Evolutionary conservation across 1,140 invertebrate species (phyloP), one percentile per base, ranked within the genome.

Genomic region (Littorina saxatilis): DNA sequence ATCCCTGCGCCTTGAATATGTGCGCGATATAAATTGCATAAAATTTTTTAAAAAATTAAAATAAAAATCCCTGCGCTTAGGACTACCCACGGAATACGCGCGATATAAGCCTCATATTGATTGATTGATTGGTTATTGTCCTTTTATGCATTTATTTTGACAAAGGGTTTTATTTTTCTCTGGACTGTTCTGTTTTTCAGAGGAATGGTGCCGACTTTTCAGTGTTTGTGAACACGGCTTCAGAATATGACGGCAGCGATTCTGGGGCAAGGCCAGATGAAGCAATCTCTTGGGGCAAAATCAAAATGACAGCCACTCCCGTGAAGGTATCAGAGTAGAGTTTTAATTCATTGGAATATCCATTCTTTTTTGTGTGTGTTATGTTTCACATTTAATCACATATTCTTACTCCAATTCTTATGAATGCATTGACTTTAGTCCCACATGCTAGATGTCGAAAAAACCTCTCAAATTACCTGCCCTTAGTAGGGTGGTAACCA

Each of bases 261-360:
- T 96, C 98, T 84, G 99, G 99, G 15, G 99, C 99, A 0, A 94
- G 96, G 70, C 98, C 99, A 3, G 99, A 99, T 94, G 99, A 99
- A 94, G 99, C 99, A 0, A 94, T 99, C 20, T 99, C 98, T 5
- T 99, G 99, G 99, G 99, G 99, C 0, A 99, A 99, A 94, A 99
- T 99, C 81, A 95, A 95, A 89, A 95, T 95, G 87, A 95, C 96
- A 88, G 97, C 98, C 0, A 94, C 93, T 68, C 97, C 98, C n/a
- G 97, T 99, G 0, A 99, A 99, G 92, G 95, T n/a, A n/a, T 96
- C 92, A 88, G 79, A 52, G n/a, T 43, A 35, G 4, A 32, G 9
- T 11, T 9, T 68, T 27, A 2, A 32, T 72, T 47, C 20, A 39
- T 37, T 20, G 2, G 43, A 39, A 17, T 72, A 7, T 37, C 47